These are phyloP conservation scores for Geodia barretti DNA, from an alignment of 37 sponge, comb jelly and placozoan genomes.

Conservation along the genomic window DNA sequence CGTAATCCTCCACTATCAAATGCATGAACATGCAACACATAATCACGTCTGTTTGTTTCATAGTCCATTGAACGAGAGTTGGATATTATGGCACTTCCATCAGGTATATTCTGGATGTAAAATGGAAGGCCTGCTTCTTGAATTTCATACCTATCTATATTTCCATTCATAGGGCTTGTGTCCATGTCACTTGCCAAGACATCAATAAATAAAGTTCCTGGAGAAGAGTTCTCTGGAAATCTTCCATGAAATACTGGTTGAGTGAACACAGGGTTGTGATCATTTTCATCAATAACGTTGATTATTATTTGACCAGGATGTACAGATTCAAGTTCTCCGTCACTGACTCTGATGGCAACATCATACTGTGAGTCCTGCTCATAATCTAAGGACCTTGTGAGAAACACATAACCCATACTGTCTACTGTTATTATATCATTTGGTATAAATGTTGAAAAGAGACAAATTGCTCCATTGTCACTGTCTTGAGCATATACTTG, in stretches of 20 bases:
- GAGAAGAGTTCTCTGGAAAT: conserved; percentile 40
- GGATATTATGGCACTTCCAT: conserved; percentile 32
- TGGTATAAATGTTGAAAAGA: background rate
- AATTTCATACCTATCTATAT: conserved; percentile 35
- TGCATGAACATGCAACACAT: conserved; percentile 44
- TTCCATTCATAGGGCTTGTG: conserved; percentile 32
- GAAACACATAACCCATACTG: conserved; percentile 30
- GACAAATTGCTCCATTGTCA: conserved; percentile 12
- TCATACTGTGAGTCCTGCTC: conserved; percentile 32
- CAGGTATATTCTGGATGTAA: background rate
- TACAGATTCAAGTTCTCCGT: conserved; percentile 29
- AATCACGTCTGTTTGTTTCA: conserved; percentile 42
- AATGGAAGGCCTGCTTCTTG: conserved; percentile 32
- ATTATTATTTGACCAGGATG: conserved; percentile 27
- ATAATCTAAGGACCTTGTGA: conserved; percentile 44
- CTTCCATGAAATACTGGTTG: conserved; percentile 20
- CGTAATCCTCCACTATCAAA: conserved; percentile 50
- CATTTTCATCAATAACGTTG: conserved; percentile 52
- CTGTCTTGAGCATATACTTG: conserved; percentile 43
- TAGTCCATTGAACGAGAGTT: conserved; percentile 46
- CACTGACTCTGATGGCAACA: conserved; percentile 36
- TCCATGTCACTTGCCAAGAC: conserved; percentile 44
- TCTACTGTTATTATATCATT: conserved; percentile 31
- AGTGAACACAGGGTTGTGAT: conserved; percentile 39
- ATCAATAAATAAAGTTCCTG: conserved; percentile 9